Conservation (phyloP, 2,113 vertebrate species). For the Rhinoderma darwinii region DNA sequence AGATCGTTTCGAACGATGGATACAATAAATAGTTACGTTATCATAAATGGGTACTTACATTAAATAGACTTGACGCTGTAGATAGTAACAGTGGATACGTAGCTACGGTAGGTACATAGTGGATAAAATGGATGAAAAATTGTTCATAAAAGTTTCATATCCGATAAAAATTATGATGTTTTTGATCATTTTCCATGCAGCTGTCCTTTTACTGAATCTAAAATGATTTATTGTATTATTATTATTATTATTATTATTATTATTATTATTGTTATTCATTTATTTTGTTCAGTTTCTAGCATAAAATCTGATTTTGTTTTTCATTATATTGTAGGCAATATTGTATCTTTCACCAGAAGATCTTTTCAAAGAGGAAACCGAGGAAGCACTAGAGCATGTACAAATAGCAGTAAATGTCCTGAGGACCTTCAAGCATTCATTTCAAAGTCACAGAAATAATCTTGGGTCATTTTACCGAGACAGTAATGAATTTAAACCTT, state of each 20-base stretch:
- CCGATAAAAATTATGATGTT: background rate
- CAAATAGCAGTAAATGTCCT: conserved; percentile 70
- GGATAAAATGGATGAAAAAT: background rate
- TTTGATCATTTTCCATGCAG: background rate
- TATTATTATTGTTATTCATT: background rate
- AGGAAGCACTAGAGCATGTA: conserved; percentile 77
- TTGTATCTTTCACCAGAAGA: conserved; percentile 74
- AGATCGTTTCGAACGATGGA: too few species aligned
- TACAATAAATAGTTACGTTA: too few species aligned
- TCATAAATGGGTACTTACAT: too few species aligned
- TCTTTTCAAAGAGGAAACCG: conserved; percentile 76
- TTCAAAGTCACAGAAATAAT: conserved; percentile 71
- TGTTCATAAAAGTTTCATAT: background rate
- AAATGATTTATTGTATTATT: background rate
- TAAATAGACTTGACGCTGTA: too few species aligned
- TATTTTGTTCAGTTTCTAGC: background rate
- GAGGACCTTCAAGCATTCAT: conserved; percentile 73
- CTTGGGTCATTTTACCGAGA: conserved; percentile 66
- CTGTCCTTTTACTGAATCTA: conserved; percentile 5
- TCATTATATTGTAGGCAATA: conserved; percentile 67
- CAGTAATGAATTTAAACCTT: conserved; percentile 67
- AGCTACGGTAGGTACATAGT: too few species aligned
- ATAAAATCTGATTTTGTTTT: background rate
- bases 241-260: background rate
- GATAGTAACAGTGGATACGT: too few species aligned